Conservation (phyloP, 1,140 invertebrate genomes). For the Conus betulinus region DNA sequence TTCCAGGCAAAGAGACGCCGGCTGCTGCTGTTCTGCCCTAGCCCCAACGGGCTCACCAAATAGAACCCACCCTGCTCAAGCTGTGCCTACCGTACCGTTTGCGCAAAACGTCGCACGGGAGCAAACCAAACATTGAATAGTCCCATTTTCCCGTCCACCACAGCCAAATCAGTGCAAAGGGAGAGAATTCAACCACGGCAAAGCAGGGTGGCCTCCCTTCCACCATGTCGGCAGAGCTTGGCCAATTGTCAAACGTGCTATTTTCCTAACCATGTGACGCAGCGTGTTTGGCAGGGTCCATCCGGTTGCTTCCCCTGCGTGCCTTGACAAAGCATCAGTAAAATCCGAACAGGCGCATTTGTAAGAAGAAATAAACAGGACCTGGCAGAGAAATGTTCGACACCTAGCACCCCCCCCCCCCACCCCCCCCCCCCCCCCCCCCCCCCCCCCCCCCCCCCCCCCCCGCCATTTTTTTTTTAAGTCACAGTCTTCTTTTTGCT, state of each 20-base stretch:
- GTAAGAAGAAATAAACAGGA: constrained; percentile 13
- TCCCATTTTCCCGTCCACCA: background rate
- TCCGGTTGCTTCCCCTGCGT: too few species aligned
- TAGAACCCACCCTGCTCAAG: background rate
- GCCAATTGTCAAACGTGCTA: constrained; percentile 39
- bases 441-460: too few species aligned
- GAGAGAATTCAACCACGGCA: background rate
- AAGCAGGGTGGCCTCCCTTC: constrained; percentile 17
- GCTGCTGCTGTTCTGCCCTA: too few species aligned
- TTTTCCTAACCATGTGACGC: constrained; percentile 32
- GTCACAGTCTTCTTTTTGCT: too few species aligned
- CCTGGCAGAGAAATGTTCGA: too few species aligned
- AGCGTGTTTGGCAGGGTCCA: constrained; percentile 21
- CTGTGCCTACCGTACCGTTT: background rate
- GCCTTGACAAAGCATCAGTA: background rate
- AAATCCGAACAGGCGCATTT: background rate
- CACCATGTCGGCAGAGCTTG: constrained; percentile 24
- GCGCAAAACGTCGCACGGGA: background rate
- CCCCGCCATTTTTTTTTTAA: too few species aligned
- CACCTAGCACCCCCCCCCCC: too few species aligned
- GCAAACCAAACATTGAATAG: constrained; percentile 27
- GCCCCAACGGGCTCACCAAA: background rate
- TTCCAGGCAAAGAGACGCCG: too few species aligned
- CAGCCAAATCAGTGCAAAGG: constrained; percentile 9
- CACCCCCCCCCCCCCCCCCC: too few species aligned